Base-by-base conservation (phyloP, 1,140 invertebrate species). In the Drosophila nannoptera region DNA sequence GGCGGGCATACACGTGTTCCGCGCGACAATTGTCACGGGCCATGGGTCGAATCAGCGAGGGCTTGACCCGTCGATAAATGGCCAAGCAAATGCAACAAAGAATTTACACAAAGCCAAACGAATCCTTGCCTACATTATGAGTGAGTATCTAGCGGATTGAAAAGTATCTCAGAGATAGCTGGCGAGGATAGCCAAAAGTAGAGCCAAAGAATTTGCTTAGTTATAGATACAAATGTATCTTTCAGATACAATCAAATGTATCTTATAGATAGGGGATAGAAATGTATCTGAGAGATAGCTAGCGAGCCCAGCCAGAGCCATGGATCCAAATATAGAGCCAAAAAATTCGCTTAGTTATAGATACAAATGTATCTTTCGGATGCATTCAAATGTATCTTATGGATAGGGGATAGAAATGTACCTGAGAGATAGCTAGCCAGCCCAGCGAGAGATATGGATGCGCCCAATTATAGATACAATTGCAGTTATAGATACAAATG, bases 1-100 rank as follows among this genome's bases (percentile, higher is more conserved):
- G 40, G 40, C 40, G 40, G 11, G n/a, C 22, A 38, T 46, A 58
- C 60, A 64, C 64, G 75, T 83, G 75, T 78, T 73, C 6, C 46
- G 52, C 78, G 78, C 69, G 65, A 77, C 70, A 70, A 74, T 22
- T 77, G 65, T 70, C 78, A 77, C 49, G 74, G 74, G 50, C 58
- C 73, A 70, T 29, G 33, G 29, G 14, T 6, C 22, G 33, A 45
- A 45, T 64, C 67, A 52, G 36, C 66, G 33, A 43, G 49, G 40
- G 63, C 48, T 60, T 56, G 50, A n/a, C 22, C 50, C 42, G 7
- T 14, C 45, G 29, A 46, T 50, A 58, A 58, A 58, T 32, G 62
- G 1, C 36, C 35, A 8, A 36, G 42, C 35, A 43, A 38, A 16
- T 29, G 11, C 14, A 38, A 60, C 48, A 61, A 33, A 46, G 14